Evolutionary conservation across 2,888 invertebrate genomes (phyloP), one percentile per base, ranked within the genome.

Genomic region (Merodon equestris): DNA sequence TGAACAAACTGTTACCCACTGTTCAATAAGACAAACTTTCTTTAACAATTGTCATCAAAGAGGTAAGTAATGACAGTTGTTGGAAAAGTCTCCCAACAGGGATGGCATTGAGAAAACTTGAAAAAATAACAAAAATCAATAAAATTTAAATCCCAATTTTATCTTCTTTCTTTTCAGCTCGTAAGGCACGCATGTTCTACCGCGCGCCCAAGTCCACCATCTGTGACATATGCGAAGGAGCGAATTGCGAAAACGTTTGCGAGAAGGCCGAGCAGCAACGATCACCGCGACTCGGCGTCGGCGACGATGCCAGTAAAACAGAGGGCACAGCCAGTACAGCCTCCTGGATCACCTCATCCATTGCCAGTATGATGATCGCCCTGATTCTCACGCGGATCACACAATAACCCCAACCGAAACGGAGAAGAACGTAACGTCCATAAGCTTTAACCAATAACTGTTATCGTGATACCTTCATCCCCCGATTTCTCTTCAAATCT

Each of bases 171-270:
- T 9, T 58, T 70, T 54, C 85, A 95, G 96, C 95, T 84, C 93
- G 95, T 84, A 92, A 94, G 85, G 96, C 96, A 0, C 91, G 96
- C 82, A 93, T 94, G 83, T 97, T 97, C 89, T 97, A 95, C 89
- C 92, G 93, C 81, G 92, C 94, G 2, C 90, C 92, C 53, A 90
- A 91, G 81, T 92, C 94, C 9, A 93, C 92, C 4, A 90, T 95
- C 45, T 96, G 96, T 87, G 96, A 96, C 89, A 93, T 96, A 84
- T 96, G 96, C 86, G 94, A 95, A 83, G 91, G 91, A 45, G 92
- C 92, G 71, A 91, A 92, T 83, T 89, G 88, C 38, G 88, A 87
- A 0, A 83, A 85, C 40, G 83, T 87, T 17, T 89, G 88, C 73
- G 86, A 87, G 38, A 87, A 87, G 75, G 88, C 88, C 10, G 88